These are phyloP conservation scores for Ceratothoa steindachneri DNA, from an alignment of 2,888 invertebrate species.

Conservation along the genomic window DNA sequence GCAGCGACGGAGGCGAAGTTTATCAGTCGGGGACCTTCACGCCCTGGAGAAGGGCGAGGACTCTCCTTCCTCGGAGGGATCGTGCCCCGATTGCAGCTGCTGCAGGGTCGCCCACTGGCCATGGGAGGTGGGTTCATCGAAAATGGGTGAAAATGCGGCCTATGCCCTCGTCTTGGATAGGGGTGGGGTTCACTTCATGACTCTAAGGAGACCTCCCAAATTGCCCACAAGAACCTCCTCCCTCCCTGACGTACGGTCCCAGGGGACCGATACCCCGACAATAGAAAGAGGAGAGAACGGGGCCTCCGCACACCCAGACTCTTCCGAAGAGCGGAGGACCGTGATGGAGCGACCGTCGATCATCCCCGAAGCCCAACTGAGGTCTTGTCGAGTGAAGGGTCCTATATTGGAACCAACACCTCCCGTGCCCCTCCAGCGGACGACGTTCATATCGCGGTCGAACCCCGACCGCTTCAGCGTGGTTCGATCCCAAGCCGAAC, in stretches of 20 bases:
- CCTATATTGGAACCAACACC: not conserved
- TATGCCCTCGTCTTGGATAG: not conserved
- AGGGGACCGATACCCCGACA: not conserved
- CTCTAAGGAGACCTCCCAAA: not conserved
- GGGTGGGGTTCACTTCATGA: not conserved
- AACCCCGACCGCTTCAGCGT: conserved; percentile 15
- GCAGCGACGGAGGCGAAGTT: not conserved
- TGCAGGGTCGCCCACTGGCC: not conserved
- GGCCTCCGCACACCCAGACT: not conserved
- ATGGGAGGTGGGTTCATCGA: not conserved
- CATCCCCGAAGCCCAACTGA: not conserved
- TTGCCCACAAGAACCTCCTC: not conserved
- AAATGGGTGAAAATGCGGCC: not conserved
- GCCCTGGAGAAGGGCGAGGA: not conserved
- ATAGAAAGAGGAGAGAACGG: not conserved
- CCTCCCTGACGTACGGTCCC: not conserved
- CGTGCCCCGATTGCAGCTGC: not conserved
- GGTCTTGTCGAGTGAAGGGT: not conserved
- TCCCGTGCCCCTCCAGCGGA: conserved; percentile 11
- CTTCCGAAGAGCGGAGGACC: not conserved
- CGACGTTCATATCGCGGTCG: conserved; percentile 12
- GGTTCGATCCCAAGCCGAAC: not conserved
- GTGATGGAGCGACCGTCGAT: not conserved
- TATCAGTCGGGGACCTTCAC: not conserved
- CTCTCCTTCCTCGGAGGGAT: not conserved